Conservation (phyloP, 2,113 vertebrate species). For the Rhinogobius similis region DNA sequence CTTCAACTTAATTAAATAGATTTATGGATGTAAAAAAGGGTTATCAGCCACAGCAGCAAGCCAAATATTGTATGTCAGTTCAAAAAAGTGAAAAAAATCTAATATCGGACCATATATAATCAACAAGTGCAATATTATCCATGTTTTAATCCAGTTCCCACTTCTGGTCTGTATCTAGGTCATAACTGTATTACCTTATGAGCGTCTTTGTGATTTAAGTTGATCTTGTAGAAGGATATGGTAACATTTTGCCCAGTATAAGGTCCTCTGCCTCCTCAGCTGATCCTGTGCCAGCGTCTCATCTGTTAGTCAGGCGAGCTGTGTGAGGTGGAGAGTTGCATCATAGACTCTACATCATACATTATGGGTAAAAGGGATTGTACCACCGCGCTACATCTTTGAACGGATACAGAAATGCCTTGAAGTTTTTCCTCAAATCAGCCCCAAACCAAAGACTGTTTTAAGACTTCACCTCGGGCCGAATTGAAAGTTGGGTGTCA, state of each 20-base stretch:
- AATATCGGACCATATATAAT: too few relatives aligned
- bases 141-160: neutral
- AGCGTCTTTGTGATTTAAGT: neutral
- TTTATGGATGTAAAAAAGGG: too few relatives aligned
- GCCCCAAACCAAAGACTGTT: slow-evolving; percentile 2
- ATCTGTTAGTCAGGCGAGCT: slow-evolving; percentile 23
- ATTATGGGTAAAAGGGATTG: slow-evolving; percentile 32
- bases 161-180: neutral
- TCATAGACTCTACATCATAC: slow-evolving; percentile 36
- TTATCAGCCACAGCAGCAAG: too few relatives aligned
- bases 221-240: neutral
- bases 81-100: too few relatives aligned
- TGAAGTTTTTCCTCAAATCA: slow-evolving; percentile 32
- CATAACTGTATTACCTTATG: neutral
- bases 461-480: neutral
- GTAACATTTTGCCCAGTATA: neutral
- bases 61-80: too few relatives aligned
- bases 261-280: slow-evolving; percentile 19
- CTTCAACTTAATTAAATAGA: too few relatives aligned
- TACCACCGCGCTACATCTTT: slow-evolving; percentile 22
- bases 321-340: slow-evolving; percentile 37
- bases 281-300: slow-evolving; percentile 14
- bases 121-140: neutral
- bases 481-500: slow-evolving; percentile 14
- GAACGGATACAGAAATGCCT: slow-evolving; percentile 8